Evolutionary conservation across 2,797 vertebrate genomes (phyloP).

Genomic region (Clamator glandarius): DNA sequence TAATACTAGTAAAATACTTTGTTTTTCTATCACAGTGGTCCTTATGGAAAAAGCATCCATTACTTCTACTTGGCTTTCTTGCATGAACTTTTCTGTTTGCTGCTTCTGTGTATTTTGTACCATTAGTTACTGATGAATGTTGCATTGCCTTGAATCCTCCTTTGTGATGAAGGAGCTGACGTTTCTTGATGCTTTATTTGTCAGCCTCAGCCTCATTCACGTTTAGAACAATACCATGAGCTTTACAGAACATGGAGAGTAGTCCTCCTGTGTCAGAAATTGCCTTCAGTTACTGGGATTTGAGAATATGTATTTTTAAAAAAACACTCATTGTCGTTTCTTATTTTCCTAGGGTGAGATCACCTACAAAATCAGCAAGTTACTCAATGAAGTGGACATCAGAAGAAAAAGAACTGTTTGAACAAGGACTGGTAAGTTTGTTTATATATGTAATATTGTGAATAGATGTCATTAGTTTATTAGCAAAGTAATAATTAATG

Average conservation of each 20-base stretch:
- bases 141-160: neutral
- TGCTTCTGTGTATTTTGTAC: neutral
- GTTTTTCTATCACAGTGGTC: neutral
- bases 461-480: neutral
- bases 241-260: neutral
- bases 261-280: neutral
- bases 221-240: neutral
- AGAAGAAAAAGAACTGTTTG: slow-evolving; percentile 94
- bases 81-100: neutral
- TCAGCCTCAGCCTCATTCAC: neutral
- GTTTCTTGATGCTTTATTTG: neutral
- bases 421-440: slow-evolving; percentile 89
- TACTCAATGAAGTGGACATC: slow-evolving; percentile 87
- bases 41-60: neutral
- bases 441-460: neutral
- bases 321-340: neutral
- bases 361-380: slow-evolving; percentile 82
- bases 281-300: neutral
- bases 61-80: neutral
- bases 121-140: neutral
- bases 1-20: neutral
- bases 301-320: neutral
- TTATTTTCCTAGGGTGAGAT: slow-evolving; percentile 73
- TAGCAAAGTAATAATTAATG: neutral
- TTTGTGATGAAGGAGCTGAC: neutral